Conservation (phyloP, 2,797 vertebrate species). For the Lacerta viridis region DNA sequence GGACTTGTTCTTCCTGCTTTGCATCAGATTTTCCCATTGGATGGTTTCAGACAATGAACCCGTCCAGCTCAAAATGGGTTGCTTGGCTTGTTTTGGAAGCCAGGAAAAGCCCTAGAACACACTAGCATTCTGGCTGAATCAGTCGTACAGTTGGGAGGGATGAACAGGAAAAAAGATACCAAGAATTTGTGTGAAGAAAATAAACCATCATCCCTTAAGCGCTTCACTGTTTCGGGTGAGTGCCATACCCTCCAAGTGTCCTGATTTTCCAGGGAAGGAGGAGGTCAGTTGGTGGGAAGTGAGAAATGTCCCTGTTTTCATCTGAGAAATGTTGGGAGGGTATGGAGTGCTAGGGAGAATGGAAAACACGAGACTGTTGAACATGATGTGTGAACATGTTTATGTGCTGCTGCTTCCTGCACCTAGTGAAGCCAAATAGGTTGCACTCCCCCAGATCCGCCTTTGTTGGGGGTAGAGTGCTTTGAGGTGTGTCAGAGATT, state of each 20-base stretch:
- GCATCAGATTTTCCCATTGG: slow-evolving; percentile 7
- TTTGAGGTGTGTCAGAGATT: too few species aligned
- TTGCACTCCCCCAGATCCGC: too few species aligned
- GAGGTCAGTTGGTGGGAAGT: too few species aligned
- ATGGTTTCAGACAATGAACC: slow-evolving; percentile 6
- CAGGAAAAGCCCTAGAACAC: not conserved
- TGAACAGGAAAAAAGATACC: not conserved
- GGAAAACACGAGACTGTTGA: not conserved
- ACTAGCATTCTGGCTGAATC: not conserved
- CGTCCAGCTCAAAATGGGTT: not conserved
- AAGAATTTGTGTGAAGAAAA: not conserved
- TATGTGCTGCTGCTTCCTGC: too few species aligned
- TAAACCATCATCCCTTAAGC: not conserved
- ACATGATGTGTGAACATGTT: too few species aligned
- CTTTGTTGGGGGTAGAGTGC: too few species aligned
- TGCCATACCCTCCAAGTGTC: not conserved
- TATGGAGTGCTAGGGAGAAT: not conserved
- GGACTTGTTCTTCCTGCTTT: not conserved
- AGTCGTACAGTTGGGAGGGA: not conserved
- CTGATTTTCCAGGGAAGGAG: too few species aligned
- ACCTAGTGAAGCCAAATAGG: too few species aligned
- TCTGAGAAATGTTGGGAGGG: too few species aligned
- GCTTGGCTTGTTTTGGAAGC: not conserved
- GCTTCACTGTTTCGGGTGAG: not conserved
- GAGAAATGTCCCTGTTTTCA: too few species aligned